These are phyloP conservation scores for Acleris laterana DNA, from an alignment of 2,888 invertebrate species.

Conservation along the genomic window DNA sequence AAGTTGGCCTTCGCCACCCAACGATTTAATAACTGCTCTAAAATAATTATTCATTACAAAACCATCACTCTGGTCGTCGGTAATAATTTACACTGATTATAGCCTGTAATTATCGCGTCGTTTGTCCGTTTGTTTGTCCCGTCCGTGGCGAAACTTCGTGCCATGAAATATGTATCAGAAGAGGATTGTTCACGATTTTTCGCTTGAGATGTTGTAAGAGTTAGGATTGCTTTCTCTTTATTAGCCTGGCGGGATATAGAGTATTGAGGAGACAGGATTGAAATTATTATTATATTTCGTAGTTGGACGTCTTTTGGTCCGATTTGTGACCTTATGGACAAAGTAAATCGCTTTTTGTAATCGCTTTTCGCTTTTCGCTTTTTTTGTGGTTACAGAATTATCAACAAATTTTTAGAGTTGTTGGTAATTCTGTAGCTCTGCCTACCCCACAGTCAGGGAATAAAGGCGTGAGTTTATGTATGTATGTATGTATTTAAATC, in stretches of 20 bases:
- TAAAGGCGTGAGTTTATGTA: no score
- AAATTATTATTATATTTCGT: no score
- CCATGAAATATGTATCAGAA: constrained; percentile 33
- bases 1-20: neutral
- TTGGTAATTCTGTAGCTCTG: no score
- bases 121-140: constrained; percentile 14
- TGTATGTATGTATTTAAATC: no score
- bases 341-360: no score
- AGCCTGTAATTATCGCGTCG: constrained; percentile 27
- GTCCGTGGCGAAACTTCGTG: constrained; percentile 30
- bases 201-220: constrained; percentile 28
- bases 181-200: constrained; percentile 32
- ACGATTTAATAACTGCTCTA: neutral
- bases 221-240: constrained; percentile 27
- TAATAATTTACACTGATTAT: constrained; percentile 6
- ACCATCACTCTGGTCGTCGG: neutral
- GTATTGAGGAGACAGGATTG: no score
- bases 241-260: neutral
- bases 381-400: no score
- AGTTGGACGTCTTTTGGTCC: no score
- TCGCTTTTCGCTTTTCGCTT: no score
- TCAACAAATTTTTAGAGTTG: no score
- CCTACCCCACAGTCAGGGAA: no score
- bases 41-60: constrained; percentile 1
- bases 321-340: no score